phyloP scores from a whole-genome alignment of 2,888 invertebrate species.

The Amphimallon solstitiale region DNA sequence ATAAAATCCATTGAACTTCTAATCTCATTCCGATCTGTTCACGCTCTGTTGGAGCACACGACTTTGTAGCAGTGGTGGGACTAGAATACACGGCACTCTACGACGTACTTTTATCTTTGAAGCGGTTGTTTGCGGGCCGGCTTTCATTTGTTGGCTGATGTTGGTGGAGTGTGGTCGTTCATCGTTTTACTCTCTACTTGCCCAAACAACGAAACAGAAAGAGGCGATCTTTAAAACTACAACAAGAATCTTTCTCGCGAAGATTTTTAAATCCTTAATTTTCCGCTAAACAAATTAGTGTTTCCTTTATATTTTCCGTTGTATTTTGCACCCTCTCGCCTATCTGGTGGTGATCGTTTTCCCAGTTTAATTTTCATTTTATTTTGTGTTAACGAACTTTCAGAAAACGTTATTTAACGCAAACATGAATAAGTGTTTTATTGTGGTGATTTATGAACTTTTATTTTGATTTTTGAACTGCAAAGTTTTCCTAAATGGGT shows the following conservation, averaged over 20 bases:
- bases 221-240: not conserved
- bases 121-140: conserved; percentile 55
- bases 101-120: conserved; percentile 55
- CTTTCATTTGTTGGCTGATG: conserved; percentile 53
- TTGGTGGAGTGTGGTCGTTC: conserved; percentile 35
- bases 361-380: no score
- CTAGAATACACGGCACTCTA: conserved; percentile 53
- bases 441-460: no score
- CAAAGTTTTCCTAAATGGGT: not conserved
- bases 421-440: no score
- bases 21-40: conserved; percentile 6
- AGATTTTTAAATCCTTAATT: conserved; percentile 16
- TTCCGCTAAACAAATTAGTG: conserved; percentile 20
- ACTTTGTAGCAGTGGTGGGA: conserved; percentile 47
- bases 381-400: no score
- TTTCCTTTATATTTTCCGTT: not conserved
- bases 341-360: no score
- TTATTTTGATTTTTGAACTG: not conserved
- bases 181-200: not conserved
- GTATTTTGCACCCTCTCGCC: not conserved
- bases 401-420: no score
- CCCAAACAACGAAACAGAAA: not conserved
- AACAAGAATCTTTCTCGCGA: not conserved
- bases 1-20: not conserved
- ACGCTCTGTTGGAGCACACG: not conserved